Base-by-base conservation (phyloP, 2,113 vertebrate genomes). In the Puffinus mauretanicus region DNA sequence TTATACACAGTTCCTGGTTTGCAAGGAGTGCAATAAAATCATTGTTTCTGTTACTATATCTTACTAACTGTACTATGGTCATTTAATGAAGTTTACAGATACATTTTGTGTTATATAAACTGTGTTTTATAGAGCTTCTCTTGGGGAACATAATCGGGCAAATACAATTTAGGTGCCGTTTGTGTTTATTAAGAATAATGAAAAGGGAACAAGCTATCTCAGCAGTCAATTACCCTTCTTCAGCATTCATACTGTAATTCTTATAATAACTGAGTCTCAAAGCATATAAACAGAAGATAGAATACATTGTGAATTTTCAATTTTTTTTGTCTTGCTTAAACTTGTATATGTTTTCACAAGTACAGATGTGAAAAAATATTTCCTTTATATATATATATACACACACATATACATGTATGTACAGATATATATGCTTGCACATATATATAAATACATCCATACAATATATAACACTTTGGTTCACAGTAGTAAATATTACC, bases 111-210 rank as follows among this genome's bases (percentile, higher is more conserved):
- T 77, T 82, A 55, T 40, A 87, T 82, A 72, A 85, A 70, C 21
- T 77, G 36, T 6, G 24, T 49, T 92, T 65, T 86, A 58, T 55
- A 75, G 49, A 82, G 22, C 32, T 86, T 85, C 75, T 86, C 65
- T 70, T 73, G 69, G 69, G 92, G 54, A 79, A 62, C 46, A 82
- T 90, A 92, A 94, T 18, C 8, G 2, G 44, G 13, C 1, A 6
- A 92, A 94, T 22, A 82, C 18, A 79, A 91, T 96, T 93, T 94
- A 73, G 32, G 11, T 58, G 52, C 26, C 14, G 30, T 90, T 87
- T 90, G 6, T 81, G 24, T 89, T 96, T 93, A 92, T 86, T 89
- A 95, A 81, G 65, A 84, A 72, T 90, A 95, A 92, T 76, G 69
- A 85, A 86, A 90, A 90, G 14, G 15, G 40, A 94, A 54, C 4